Percentiles rank a stretch among this genome's conserved stretches.
phyloP scores from a whole-genome alignment of 92 coral and sea anemone genomes.

The Micromussa lordhowensis region DNA sequence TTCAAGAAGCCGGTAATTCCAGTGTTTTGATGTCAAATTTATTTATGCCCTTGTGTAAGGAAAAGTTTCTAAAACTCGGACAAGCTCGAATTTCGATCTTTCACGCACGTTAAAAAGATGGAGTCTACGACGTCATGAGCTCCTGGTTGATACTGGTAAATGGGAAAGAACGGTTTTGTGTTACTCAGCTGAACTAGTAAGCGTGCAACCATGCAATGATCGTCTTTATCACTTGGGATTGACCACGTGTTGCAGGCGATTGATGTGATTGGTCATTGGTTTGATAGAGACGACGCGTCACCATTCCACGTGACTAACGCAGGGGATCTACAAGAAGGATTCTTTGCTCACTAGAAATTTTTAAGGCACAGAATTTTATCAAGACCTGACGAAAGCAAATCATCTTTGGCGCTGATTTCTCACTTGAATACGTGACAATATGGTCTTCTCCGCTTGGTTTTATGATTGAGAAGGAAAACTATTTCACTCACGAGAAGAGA shows the following conservation, averaged over 20 bases:
- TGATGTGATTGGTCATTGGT: not conserved
- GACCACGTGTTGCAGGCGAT: not conserved
- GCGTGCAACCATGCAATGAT: not conserved
- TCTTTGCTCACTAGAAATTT: not conserved
- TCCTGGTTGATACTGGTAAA: too few relatives aligned
- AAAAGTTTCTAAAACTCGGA: not conserved
- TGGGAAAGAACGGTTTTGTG: not conserved
- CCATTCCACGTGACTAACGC: not conserved
- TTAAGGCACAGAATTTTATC: not conserved
- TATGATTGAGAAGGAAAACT: not conserved
- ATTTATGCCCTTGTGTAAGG: not conserved
- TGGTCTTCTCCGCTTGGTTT: not conserved
- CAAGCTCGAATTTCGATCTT: not conserved
- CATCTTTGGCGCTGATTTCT: not conserved
- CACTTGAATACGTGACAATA: not conserved
- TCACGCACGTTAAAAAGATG: not conserved
- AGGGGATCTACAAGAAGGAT: not conserved
- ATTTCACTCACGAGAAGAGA: not conserved
- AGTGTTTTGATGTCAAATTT: not conserved
- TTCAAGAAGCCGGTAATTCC: not conserved
- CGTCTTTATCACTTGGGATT: not conserved
- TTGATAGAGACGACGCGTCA: not conserved
- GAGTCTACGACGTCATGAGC: not conserved
- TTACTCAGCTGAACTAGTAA: not conserved
- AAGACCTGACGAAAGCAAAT: not conserved